A percentile compares a stretch with the other conserved stretches of the same genome.
These are phyloP conservation scores for Dendrophyllia cribrosa DNA, from an alignment of 64 coral and sea anemone genomes.

Conservation along the genomic window DNA sequence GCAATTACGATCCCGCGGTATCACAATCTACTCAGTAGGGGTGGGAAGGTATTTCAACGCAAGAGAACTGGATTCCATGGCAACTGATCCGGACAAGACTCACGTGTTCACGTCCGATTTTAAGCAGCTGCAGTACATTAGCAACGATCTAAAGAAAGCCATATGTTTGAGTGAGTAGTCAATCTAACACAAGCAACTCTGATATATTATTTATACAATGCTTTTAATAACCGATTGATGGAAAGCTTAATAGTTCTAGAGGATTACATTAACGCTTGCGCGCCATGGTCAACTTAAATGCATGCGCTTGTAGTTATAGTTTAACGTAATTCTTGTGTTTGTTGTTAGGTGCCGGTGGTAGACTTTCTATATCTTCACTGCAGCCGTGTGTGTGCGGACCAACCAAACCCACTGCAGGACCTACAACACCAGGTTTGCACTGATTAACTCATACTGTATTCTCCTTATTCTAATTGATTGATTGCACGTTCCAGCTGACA, in stretches of 20 bases:
- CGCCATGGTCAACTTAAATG: no score
- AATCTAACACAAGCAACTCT: neutral
- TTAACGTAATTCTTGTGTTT: neutral
- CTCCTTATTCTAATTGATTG: no score
- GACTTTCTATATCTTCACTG: conserved; percentile 34
- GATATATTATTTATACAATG: no score
- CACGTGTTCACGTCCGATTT: conserved; percentile 75
- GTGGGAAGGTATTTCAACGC: conserved; percentile 73
- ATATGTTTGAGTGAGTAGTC: conserved; percentile 59
- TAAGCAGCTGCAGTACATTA: conserved; percentile 66
- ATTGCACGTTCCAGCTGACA: no score
- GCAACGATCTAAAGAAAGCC: conserved; percentile 65
- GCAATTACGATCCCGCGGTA: conserved; percentile 39
- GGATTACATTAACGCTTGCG: no score
- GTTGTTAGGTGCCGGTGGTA: conserved; percentile 35
- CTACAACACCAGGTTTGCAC: conserved; percentile 29
- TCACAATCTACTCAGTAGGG: conserved; percentile 77
- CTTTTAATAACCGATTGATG: no score
- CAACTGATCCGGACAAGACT: conserved; percentile 56
- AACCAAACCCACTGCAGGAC: conserved; percentile 25
- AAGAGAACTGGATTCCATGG: conserved; percentile 69
- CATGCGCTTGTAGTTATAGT: no score
- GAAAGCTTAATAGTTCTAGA: no score
- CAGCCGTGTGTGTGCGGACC: conserved; percentile 55
- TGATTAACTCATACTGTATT: neutral